Base-by-base conservation (phyloP, 1,140 invertebrate species). In the Chironomus tepperi region DNA sequence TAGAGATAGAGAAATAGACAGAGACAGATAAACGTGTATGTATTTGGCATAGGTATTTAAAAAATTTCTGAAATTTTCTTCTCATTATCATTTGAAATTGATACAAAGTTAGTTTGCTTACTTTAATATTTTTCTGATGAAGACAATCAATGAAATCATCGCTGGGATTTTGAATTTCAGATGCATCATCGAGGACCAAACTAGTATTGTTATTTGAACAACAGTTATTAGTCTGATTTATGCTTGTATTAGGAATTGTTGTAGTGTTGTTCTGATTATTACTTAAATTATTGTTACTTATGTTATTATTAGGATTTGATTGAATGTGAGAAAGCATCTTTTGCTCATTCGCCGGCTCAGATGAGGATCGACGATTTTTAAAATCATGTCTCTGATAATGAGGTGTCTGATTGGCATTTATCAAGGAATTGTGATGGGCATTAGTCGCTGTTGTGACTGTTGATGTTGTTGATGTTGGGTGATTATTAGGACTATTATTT, bases 361-460 rank as follows among this genome's bases (percentile, higher is more conserved):
- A 75, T 15, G 74, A 42, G 6, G 74, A 75, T 73, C 74, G 16
- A 21, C 74, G 74, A 75, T 75, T 75, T 73, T 75, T 42, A 73
- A 75, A 75, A 64, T 75, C 74, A 19, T 75, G 67, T 34, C 74
- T 57, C 16, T 75, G 74, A 75, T 75, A 75, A 57, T 21, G 19
- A 16, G 16, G 43, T 47, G 43, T 47, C 15, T 47, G 74, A 73
- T 73, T 73, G 12, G 42, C 21, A 47, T 47, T 42, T 7, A 67
- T 67, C n/a, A 67, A 19, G 7, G 74, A 65, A 43, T 43, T 74
- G 43, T 74, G 73, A 42, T 73, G 72, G 72, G 34, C 72, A 73
- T n/a, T 43, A 7, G 72, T 74, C 18, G 73, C 24, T 74, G 73
- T 47, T 16, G 43, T 47, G 43, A 24, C 43, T 12, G 19, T 42